Base-by-base conservation (phyloP, 1,140 invertebrate genomes). In the Eumeta japonica region DNA sequence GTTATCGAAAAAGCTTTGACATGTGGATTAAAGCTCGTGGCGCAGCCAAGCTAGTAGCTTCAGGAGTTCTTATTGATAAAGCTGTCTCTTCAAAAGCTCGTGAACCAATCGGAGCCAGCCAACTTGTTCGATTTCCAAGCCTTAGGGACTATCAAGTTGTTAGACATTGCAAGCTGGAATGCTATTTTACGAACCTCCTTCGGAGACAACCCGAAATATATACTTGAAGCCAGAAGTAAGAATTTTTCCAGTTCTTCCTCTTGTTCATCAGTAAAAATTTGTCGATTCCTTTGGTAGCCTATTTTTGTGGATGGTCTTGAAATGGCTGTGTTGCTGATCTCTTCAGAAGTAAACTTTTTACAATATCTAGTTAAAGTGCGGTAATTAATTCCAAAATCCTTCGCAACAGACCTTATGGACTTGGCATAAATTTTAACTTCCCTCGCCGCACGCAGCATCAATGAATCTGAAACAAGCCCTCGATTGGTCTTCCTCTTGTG, bases 151-250 rank as follows among this genome's bases (percentile, higher is more conserved):
- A 3, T 31, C 37, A 45, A 45, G 39, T 3, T 28, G 38, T 41
- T 41, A 43, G 40, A 40, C 11, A 46, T 19, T 37, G 43, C 37
- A 15, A 45, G 45, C 33, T 46, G 35, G 19, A 39, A 46, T 28
- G 44, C 44, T 32, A 39, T 19, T 35, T 43, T 47, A 36, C 43
- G 39, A 10, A 45, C 42, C 45, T 49, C 36, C 37, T 16, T 9
- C 32, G 41, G 46, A 28, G 27, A 31, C 35, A 46, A 49, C 14
- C 35, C 35, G 36, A 49, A 49, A 43, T 43, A 46, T 38, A 43
- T 37, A 38, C 4, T 19, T 29, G 45, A 47, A 37, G 39, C 46
- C 19, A 39, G 20, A 16, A 47, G n/a, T n/a, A n/a, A n/a, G n/a
- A n/a, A n/a, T n/a, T n/a, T 34, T 3, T 16, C 5, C 7, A 12